A percentile compares a stretch with the other conserved stretches of the same genome.
These are phyloP conservation scores for Ornithoptera alexandrae DNA, from an alignment of 2,888 invertebrate genomes.

Conservation along the genomic window DNA sequence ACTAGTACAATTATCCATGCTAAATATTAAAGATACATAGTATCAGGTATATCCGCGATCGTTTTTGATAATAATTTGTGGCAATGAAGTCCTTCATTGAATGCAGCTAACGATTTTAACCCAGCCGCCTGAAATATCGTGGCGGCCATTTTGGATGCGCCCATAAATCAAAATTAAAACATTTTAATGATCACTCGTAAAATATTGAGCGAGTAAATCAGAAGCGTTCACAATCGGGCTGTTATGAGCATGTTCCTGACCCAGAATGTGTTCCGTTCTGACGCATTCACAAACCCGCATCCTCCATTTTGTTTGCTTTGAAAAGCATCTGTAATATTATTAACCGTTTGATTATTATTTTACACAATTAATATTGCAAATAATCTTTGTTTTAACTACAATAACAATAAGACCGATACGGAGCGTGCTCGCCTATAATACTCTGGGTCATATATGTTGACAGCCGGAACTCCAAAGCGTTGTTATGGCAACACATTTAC, in stretches of 20 bases:
- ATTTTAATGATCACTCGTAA: slow-evolving; percentile 68
- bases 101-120: slow-evolving; percentile 63
- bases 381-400: too few species aligned
- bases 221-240: slow-evolving; percentile 42
- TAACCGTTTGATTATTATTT: background rate
- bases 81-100: slow-evolving; percentile 70
- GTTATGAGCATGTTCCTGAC: slow-evolving; percentile 38
- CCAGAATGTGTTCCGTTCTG: slow-evolving; percentile 32
- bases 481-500: too few species aligned
- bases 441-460: too few species aligned
- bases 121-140: slow-evolving; percentile 31
- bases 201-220: slow-evolving; percentile 52
- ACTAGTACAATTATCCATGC: too few species aligned
- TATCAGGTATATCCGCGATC: too few species aligned
- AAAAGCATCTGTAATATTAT: slow-evolving; percentile 6
- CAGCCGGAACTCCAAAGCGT: too few species aligned
- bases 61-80: too few species aligned
- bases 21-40: too few species aligned
- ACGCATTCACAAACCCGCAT: slow-evolving; percentile 26
- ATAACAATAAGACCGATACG: too few species aligned
- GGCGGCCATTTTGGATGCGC: slow-evolving; percentile 46
- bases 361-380: too few species aligned
- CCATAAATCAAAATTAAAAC: slow-evolving; percentile 74
- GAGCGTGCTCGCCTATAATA: too few species aligned
- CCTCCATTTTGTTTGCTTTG: slow-evolving; percentile 4